A percentile compares a stretch with the other conserved stretches of the same genome.
phyloP scores from a whole-genome alignment of 92 coral and sea anemone species.

The Siderastrea siderea region DNA sequence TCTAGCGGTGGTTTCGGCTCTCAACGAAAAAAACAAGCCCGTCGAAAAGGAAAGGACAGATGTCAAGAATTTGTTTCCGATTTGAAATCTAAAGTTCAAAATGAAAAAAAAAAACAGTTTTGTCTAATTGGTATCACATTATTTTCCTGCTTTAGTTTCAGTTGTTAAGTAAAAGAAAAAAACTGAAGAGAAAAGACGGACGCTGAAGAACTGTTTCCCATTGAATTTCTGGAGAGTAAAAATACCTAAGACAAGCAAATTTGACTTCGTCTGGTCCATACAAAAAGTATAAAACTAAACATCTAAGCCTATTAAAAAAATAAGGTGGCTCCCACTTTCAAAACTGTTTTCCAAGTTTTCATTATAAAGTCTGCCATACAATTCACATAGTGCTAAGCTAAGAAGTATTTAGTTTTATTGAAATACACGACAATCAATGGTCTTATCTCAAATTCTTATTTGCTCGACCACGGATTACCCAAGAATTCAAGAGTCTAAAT shows the following conservation, averaged over 20 bases:
- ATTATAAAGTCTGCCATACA: not conserved
- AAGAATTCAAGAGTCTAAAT: constrained; percentile 12
- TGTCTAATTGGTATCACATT: too few relatives aligned
- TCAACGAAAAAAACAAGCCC: not conserved
- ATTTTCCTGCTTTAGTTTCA: too few relatives aligned
- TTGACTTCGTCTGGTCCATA: too few relatives aligned
- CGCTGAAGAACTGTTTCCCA: too few relatives aligned
- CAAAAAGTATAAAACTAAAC: too few relatives aligned
- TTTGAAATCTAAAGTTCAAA: not conserved
- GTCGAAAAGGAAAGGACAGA: not conserved
- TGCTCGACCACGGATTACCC: constrained; percentile 1
- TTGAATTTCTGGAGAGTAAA: too few relatives aligned
- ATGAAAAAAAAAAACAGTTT: not conserved
- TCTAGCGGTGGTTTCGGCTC: not conserved
- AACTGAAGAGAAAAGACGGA: too few relatives aligned
- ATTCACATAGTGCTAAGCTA: not conserved
- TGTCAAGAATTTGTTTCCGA: not conserved
- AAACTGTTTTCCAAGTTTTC: not conserved
- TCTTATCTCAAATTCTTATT: constrained; percentile 12
- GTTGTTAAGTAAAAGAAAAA: too few relatives aligned
- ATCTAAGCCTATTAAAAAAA: too few relatives aligned
- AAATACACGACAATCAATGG: not conserved
- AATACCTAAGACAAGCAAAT: too few relatives aligned
- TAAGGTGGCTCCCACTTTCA: too few relatives aligned
- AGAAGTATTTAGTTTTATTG: not conserved